Evolutionary conservation across 2,888 invertebrate genomes (phyloP), one percentile per base, ranked within the genome.

Genomic region (Siphlonurus alternatus): DNA sequence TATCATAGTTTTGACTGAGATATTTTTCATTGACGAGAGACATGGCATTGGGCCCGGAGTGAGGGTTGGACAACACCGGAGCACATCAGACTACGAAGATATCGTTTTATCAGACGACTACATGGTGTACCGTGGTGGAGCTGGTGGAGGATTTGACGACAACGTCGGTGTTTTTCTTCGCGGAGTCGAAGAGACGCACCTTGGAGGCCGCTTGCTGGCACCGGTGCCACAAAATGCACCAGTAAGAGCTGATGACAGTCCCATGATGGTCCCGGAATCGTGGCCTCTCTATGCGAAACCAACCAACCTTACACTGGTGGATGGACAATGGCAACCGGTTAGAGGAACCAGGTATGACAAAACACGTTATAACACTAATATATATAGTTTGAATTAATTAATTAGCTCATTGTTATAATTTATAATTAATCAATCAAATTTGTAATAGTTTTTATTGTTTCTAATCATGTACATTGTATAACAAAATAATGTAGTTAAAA

Each of bases 1-100:
- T 61, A 81, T 91, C 71, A 93, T 93, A 72, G 86, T 93, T 67
- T 81, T 93, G 69, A 91, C 92, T 67, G 92, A 93, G 78, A 86
- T 92, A 71, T 82, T 89, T 72, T 78, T 84, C 69, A 82, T 84
- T 68, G 83, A 86, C 73, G 84, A 84, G 69, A 76, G 80, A 67
- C 80, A 81, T 62, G 80, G 81, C 62, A 23, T n/a, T 10, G 61
- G 53, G 1, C 53, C 61, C 20, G 63, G 63, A n/a, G 25, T 59
- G 2, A 24, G 63, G 15, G 77, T 77, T 67, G 76, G 77, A 15
- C 25, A 68, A 15, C 61, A 64, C 76, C 69, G 76, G 78, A 61
- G 78, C 78, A 77, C 80, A 71, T 83, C 80, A 70, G 86, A 80
- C 76, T 87, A 84, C 76, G 89, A 89, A 69, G 88, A 88, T 74